These are phyloP conservation scores for Lepus americanus DNA, from an alignment of 2,113 vertebrate species.

Conservation along the genomic window DNA sequence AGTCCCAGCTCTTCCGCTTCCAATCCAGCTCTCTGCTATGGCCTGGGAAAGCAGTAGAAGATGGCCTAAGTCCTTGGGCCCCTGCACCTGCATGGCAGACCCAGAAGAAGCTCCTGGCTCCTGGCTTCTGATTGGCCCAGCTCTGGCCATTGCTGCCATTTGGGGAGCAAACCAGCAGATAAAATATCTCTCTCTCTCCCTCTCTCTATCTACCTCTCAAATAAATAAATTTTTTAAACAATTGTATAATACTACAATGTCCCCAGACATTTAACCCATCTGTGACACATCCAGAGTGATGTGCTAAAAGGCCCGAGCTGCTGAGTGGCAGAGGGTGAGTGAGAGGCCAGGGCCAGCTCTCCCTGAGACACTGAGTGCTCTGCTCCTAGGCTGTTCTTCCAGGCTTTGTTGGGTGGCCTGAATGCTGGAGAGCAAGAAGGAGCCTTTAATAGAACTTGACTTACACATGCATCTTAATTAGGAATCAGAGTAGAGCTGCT, in stretches of 20 bases:
- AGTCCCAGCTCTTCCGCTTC: no score
- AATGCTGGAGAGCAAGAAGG: background rate
- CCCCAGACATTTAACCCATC: background rate
- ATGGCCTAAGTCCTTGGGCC: no score
- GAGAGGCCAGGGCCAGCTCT: background rate
- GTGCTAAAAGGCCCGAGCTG: background rate
- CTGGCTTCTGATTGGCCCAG: no score
- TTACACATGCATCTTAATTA: conserved; percentile 78
- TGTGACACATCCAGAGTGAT: background rate
- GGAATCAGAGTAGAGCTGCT: conserved; percentile 69
- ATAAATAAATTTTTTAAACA: background rate
- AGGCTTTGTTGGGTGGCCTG: conserved; percentile 41
- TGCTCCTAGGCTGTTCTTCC: background rate
- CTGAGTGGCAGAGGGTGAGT: background rate
- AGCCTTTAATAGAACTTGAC: conserved; percentile 69
- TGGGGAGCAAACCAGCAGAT: no score
- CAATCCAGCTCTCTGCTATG: no score
- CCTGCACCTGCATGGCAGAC: no score
- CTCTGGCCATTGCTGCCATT: no score
- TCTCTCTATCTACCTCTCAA: background rate
- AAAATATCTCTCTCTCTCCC: no score
- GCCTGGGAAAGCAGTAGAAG: no score
- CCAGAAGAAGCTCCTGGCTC: no score
- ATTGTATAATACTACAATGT: background rate
- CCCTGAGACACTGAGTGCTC: background rate